Percentiles rank a stretch among this genome's conserved stretches.
These are phyloP conservation scores for Eulemur mongoz DNA, from an alignment of 2,797 vertebrate genomes.

Conservation along the genomic window DNA sequence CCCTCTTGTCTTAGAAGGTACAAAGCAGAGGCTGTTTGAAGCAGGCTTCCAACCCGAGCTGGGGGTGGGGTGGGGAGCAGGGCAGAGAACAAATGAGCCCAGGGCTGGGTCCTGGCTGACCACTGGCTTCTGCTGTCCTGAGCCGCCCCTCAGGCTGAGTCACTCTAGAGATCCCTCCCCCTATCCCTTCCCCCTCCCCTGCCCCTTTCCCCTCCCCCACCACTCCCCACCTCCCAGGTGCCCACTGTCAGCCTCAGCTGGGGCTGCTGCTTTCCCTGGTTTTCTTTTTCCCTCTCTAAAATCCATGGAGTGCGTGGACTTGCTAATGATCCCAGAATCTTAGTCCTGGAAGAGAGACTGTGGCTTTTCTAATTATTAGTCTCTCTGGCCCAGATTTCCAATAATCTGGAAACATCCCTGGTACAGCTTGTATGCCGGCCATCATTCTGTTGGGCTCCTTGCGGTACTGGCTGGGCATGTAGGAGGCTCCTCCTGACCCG, in stretches of 20 bases:
- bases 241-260: not conserved
- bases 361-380: not conserved
- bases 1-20: not conserved
- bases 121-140: not conserved
- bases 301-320: not conserved
- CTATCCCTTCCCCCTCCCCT: not conserved
- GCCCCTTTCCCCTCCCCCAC: not conserved
- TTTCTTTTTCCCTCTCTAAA: not conserved
- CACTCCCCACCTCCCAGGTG: no score
- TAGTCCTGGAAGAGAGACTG: not conserved
- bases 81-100: not conserved
- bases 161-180: not conserved
- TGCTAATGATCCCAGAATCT: not conserved
- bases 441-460: not conserved
- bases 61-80: not conserved
- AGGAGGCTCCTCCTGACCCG: not conserved
- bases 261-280: not conserved
- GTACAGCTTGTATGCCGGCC: not conserved
- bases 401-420: not conserved
- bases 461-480: not conserved
- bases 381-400: not conserved
- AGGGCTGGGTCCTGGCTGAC: not conserved
- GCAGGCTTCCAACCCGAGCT: not conserved
- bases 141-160: not conserved
- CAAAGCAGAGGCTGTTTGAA: slow-evolving; percentile 43